Percentiles rank a stretch among this genome's conserved stretches.
phyloP scores from a whole-genome alignment of 2,113 vertebrate species.

The Phoenicopterus ruber region DNA sequence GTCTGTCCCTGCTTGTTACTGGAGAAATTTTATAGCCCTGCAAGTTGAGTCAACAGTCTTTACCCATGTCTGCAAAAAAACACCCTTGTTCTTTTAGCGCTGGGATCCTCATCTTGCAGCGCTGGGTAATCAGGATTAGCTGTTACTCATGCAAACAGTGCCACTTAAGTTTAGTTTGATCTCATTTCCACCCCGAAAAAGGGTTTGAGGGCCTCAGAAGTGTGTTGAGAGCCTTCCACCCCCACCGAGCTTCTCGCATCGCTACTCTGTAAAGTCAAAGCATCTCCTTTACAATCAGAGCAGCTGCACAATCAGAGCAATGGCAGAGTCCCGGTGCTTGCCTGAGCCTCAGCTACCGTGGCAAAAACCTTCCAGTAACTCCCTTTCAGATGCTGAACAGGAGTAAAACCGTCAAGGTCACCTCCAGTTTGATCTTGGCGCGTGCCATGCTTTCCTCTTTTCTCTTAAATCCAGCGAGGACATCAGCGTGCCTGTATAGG shows the following conservation, averaged over 20 bases:
- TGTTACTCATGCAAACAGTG: background rate
- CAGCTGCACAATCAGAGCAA: background rate
- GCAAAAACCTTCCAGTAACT: background rate
- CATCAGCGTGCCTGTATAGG: background rate
- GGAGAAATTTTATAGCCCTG: constrained; percentile 12
- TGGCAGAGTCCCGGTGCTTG: background rate
- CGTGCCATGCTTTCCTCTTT: background rate
- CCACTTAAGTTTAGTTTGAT: constrained; percentile 2
- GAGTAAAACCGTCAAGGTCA: background rate
- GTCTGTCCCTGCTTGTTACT: constrained; percentile 44
- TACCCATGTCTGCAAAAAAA: background rate
- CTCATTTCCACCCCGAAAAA: background rate
- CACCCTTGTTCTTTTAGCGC: constrained; percentile 18
- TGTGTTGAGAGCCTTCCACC: background rate
- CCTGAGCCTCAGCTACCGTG: background rate
- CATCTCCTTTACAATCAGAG: background rate
- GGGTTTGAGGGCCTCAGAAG: background rate
- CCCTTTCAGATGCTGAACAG: background rate
- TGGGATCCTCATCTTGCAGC: background rate
- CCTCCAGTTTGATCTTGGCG: background rate
- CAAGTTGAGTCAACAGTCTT: constrained; percentile 30
- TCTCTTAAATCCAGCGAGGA: background rate
- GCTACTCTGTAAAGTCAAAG: background rate
- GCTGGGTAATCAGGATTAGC: background rate
- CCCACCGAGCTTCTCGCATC: background rate